Evolutionary conservation across 2,113 vertebrate species (phyloP).

Genomic region (mouse (Mus musculus)): DNA sequence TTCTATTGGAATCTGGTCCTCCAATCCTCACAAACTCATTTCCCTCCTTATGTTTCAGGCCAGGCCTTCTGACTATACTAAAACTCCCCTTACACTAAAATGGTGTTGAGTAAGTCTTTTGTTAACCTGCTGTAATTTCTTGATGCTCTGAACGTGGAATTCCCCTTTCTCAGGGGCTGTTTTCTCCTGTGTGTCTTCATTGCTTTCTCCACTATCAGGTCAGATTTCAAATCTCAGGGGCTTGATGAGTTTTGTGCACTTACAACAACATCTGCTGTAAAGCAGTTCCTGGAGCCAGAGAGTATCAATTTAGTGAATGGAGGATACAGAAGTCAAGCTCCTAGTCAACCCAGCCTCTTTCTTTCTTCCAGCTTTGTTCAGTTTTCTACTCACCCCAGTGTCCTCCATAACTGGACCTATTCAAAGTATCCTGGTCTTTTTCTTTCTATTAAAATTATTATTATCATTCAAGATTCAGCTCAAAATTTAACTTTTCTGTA

Average conservation of each 20-base stretch:
- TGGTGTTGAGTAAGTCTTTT: neutral
- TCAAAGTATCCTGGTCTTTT: neutral
- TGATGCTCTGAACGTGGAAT: neutral
- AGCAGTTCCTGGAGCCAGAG: neutral
- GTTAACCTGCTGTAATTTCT: conserved; percentile 12
- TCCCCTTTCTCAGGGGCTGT: neutral
- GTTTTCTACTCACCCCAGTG: no score
- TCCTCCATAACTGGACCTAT: neutral
- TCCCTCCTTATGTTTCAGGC: neutral
- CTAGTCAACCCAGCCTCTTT: neutral
- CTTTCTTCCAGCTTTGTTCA: neutral
- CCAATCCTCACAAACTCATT: neutral
- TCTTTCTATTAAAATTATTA: neutral
- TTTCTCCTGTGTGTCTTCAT: neutral
- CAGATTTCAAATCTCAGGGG: neutral
- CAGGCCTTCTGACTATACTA: neutral
- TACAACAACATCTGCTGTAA: neutral
- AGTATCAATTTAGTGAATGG: neutral
- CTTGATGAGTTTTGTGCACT: neutral
- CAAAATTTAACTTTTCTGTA: conserved; percentile 24
- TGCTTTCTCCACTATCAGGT: neutral
- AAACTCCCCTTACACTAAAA: neutral
- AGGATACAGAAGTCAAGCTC: neutral
- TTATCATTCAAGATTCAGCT: neutral
- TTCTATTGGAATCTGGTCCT: neutral